Base-by-base conservation (phyloP, 1,140 invertebrate species). In the Panonychus citri region DNA sequence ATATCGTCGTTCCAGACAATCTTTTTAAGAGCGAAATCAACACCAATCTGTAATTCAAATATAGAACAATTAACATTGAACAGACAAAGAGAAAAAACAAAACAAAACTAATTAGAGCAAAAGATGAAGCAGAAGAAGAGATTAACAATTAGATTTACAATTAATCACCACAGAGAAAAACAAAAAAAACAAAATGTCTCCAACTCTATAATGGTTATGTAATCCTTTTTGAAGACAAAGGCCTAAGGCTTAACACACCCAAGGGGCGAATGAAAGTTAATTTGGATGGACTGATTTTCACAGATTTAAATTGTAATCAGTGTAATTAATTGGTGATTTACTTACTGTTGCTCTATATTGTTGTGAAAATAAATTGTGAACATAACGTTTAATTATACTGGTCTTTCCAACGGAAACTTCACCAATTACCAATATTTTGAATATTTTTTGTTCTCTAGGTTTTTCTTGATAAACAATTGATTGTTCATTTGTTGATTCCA, bases 11-110 rank as follows among this genome's bases (percentile, higher is more conserved):
- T 90, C 87, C 89, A 95, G 66, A 90, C 86, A 15, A 98, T 72
- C n/a, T 96, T 87, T 78, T 98, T 98, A 4, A 97, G 72, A 0
- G 91, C 91, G 75, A 98, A 98, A 72, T 98, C 94, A 17, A 98
- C 91, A 17, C 93, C 93, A 62, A 97, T 96, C 49, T 50, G 12
- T 1, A 12, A 12, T 34, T 34, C 12, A 34, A 34, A 5, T 34
- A 5, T 7, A 12, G 30, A 34, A 1, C 12, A 12, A 12, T 34
- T 34, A 34, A 12, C 12, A 1, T 34, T 34, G 10, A 12, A 40
- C 39, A 40, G 10, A 34, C 5, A 34, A 34, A 34, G 30, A 7
- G 12, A 12, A 34, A 34, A 34, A 34, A 12, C 12, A 34, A 34
- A 34, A 34, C 5, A 34, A 34, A 12, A 12, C 30, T 7, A 34